Percentiles rank a stretch among this genome's conserved stretches.
Conservation (phyloP, 2,113 vertebrate genomes). For the Coptodon rendalli region DNA sequence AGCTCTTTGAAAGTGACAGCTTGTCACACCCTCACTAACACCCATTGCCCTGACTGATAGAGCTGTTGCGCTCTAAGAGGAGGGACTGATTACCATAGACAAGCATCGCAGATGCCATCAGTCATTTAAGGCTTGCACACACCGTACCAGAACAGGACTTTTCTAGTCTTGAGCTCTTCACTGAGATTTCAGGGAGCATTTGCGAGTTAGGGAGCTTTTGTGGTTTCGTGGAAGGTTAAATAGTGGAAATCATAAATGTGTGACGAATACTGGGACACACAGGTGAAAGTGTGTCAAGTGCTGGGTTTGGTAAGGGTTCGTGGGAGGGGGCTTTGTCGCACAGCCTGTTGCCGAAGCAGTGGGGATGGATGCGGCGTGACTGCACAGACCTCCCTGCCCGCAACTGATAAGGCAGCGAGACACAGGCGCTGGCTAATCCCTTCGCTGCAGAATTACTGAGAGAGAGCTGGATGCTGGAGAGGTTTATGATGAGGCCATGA, state of each 20-base stretch:
- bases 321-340: not conserved
- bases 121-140: not conserved
- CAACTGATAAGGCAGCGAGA: conserved; percentile 54
- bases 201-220: not conserved
- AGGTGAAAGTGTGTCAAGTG: conserved; percentile 5
- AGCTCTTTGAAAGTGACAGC: conserved; percentile 17
- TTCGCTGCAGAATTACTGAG: conserved; percentile 38
- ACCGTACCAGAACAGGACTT: not conserved
- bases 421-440: conserved; percentile 49
- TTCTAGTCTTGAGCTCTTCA: not conserved
- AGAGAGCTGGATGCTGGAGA: conserved; percentile 32
- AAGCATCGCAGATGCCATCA: conserved; percentile 34
- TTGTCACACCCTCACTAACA: conserved; percentile 41
- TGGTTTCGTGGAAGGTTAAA: conserved; percentile 1
- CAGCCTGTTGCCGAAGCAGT: conserved; percentile 20
- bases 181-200: not conserved
- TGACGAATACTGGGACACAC: not conserved
- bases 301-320: not conserved
- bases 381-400: conserved; percentile 36
- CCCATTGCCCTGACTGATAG: conserved; percentile 33
- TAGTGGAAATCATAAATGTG: not conserved
- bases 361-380: conserved; percentile 25
- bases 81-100: conserved; percentile 53
- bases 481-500: conserved; percentile 44
- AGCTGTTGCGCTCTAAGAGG: conserved; percentile 29